Conservation (phyloP, 2,888 invertebrate genomes). For the Orthonevra nobilis region DNA sequence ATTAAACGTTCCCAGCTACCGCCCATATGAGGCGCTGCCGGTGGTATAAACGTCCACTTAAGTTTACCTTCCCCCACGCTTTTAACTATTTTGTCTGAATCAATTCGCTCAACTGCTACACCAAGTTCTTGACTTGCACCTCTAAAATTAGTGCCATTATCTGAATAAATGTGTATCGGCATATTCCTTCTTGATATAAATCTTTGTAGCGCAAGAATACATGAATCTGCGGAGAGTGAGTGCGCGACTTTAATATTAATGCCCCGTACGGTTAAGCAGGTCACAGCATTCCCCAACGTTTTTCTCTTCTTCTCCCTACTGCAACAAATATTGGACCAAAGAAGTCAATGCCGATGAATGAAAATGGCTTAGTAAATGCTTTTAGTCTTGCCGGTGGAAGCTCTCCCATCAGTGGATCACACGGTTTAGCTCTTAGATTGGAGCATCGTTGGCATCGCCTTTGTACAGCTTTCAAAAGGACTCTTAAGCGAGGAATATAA, state of each 20-base stretch:
- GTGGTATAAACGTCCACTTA: constrained; percentile 71
- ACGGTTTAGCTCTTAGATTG: constrained; percentile 8
- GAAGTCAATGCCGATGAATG: constrained; percentile 48
- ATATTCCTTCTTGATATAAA: constrained; percentile 34
- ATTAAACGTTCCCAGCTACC: constrained; percentile 62
- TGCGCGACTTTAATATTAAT: constrained; percentile 32
- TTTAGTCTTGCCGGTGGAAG: constrained; percentile 19
- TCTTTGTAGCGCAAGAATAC: constrained; percentile 26
- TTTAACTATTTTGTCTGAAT: constrained; percentile 31
- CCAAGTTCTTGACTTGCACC: constrained; percentile 5
- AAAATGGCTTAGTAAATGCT: constrained; percentile 47
- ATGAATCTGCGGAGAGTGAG: constrained; percentile 11
- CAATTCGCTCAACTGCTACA: constrained; percentile 13
- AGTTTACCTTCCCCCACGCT: constrained; percentile 33
- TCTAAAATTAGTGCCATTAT: constrained; percentile 43
- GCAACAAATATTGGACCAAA: constrained; percentile 50
- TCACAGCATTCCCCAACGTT: constrained; percentile 42
- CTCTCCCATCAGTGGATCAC: constrained; percentile 19
- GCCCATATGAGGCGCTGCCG: constrained; percentile 68
- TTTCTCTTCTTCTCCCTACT: constrained; percentile 38
- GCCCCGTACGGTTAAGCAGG: constrained; percentile 43
- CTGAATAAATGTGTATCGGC: constrained; percentile 29
- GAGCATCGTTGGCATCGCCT: not conserved
- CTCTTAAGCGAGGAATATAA: not conserved
- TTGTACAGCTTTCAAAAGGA: not conserved